Conservation (phyloP, 2,113 vertebrate genomes). For the Apteryx owenii region DNA sequence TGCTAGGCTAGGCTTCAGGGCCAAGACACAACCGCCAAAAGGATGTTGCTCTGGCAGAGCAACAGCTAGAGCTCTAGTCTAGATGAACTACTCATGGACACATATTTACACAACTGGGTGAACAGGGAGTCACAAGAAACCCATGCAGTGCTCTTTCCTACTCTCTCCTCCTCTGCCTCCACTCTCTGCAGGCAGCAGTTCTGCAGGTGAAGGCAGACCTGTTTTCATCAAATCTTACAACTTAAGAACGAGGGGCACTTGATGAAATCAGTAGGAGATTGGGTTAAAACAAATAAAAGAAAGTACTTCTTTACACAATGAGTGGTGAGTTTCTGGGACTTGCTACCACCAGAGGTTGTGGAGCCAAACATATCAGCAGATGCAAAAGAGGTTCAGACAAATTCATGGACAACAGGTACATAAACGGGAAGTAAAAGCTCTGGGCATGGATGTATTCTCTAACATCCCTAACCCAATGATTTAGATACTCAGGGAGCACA, state of each 20-base stretch:
- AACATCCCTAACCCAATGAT: not conserved
- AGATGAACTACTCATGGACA: not conserved
- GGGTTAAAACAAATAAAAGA: not conserved
- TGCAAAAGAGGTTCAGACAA: not conserved
- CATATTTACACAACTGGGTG: not conserved
- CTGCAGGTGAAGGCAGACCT: not conserved
- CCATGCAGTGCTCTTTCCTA: not conserved
- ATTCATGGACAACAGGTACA: not conserved
- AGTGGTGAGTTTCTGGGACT: not conserved
- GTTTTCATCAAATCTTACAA: not conserved
- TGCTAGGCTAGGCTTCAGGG: not conserved
- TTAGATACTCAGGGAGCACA: not conserved
- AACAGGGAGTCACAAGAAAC: not conserved
- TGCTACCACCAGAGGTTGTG: not conserved
- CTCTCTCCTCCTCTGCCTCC: not conserved
- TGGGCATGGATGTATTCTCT: not conserved
- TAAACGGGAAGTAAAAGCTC: not conserved
- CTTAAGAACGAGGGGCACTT: rapidly evolving
- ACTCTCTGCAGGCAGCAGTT: not conserved
- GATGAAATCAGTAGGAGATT: not conserved
- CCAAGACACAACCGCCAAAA: not conserved
- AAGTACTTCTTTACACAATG: not conserved
- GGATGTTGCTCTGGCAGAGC: not conserved
- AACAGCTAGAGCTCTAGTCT: not conserved
- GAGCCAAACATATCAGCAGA: not conserved